Evolutionary conservation across 2,888 invertebrate species (phyloP), one percentile per base, ranked within the genome.

Genomic region (Drosophila mercatorum): DNA sequence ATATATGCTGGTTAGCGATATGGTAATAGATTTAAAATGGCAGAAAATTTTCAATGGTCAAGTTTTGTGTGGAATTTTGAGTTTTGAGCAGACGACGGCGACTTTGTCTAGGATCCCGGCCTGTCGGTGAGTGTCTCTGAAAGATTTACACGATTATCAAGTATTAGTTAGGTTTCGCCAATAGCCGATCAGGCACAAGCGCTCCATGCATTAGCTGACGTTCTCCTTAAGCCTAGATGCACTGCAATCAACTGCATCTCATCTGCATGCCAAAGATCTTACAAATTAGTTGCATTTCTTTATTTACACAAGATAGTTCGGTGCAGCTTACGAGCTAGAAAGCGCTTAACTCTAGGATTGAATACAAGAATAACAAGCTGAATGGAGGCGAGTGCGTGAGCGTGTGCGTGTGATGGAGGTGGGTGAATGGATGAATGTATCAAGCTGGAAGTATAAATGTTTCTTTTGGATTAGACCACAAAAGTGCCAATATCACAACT

Each of bases 41-140:
- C 81, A 85, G 86, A 88, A 70, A 55, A 70, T 75, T 74, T 72
- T 77, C 60, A 75, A 77, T 83, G 70, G n/a, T 64, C 70, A 72
- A 70, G 51, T 70, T 75, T 77, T 87, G 49, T 59, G 72, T 83
- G 83, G 83, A 88, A 83, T 86, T 88, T 88, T 86, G 89, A 88
- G 87, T 86, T 83, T 59, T 59, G 59, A 88, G 67, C 65, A 71
- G 76, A 80, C 80, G 83, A 83, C 83, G 73, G 80, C 81, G 83
- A 68, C 69, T 68, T 72, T 75, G 57, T 67, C 65, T 89, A 87
- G 70, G 74, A 63, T 85, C 75, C 78, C 58, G 73, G 77, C 68
- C 57, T 77, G 52, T 81, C 77, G 72, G 57, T 72, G 72, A 72
- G 83, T 65, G 73, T 74, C 58, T 85, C 85, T 86, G 80, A 80